Evolutionary conservation across 2,797 vertebrate species (phyloP), one percentile per base, ranked within the genome.

Genomic region (Hybognathus amarus): DNA sequence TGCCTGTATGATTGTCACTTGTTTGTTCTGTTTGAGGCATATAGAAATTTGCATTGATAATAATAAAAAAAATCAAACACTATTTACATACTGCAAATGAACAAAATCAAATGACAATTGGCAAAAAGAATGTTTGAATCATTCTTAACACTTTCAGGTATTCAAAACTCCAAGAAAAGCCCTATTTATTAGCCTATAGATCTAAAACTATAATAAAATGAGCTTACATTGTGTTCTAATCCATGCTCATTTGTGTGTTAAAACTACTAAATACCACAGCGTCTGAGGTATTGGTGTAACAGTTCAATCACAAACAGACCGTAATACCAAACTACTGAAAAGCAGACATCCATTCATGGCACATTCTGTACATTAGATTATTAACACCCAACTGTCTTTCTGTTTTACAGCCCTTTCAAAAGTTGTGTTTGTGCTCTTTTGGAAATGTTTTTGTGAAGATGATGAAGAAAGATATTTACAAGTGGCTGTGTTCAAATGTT

Each of bases 401-500:
- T 50, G 63, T 38, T 74, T 77, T 63, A 85, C 79, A 85, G 79
- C 79, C 84, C 79, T 82, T 85, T 52, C 54, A 38, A 83, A 59
- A 45, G 24, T 17, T 36, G 12, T 24, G 38, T 59, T 83, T 67
- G 75, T 68, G 52, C 66, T 50, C 15, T 40, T 71, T 24, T 50
- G 67, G 52, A 76, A 24, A 59, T 61, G 8, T 7, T 47, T 66
- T 63, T 38, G 30, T 20, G 56, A 50, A 69, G 82, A 64, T 63
- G 38, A n/a, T n/a, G n/a, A n/a, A n/a, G n/a, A n/a, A n/a, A n/a
- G 8, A 20, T 52, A 82, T 85, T 82, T 82, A 85, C 84, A 82
- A 10, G 38, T 66, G 30, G 56, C 33, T 56, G 68, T 50, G 40
- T 63, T 63, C 17, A 30, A 50, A 30, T 47, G 30, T 12, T 52